Evolutionary conservation across 2,113 vertebrate species (phyloP), one percentile per base, ranked within the genome.

Genomic region (Gallinago paraguaiae): DNA sequence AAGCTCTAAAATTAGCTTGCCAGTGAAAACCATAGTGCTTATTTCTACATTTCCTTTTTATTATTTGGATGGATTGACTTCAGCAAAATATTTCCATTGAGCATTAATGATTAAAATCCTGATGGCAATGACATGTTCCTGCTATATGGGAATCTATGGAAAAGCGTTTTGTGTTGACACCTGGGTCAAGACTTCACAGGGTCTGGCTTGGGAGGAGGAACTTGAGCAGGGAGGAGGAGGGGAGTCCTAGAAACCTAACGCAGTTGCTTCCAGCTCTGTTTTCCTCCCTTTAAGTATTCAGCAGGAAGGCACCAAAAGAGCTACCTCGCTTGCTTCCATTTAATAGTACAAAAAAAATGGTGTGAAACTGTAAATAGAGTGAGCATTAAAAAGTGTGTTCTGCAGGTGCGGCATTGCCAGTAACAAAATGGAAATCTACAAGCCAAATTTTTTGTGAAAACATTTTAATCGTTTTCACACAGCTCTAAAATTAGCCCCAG

Each of bases 361-460:
- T 77, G 30, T 54, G 35, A 95, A 79, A 22, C 53, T 82, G 35
- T 92, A 94, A 86, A 59, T 30, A 86, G 35, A 64, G 3, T 5
- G 27, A 93, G 46, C 17, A 89, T 67, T n/a, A 82, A 64, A 79
- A 82, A 61, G 39, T 76, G 6, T 31, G 39, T 69, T 92, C 50
- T 89, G 88, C 57, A 86, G 83, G 86, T 75, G 69, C 20, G 15
- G 27, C 33, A 50, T 31, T 83, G 56, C 65, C 83, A 69, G 77
- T 61, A 92, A 95, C 60, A 92, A 96, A 95, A 95, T 57, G 69
- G 72, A 93, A 94, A 94, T 80, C 82, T 93, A 75, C 81, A 92
- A 79, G 69, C 69, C 86, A 94, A 88, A 41, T 82, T 95, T 96
- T 96, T 92, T 88, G 80, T 91, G 90, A 95, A 96, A 97, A 96